phyloP scores from a whole-genome alignment of 2,113 vertebrate species.

The Potamarius usumacintae region DNA sequence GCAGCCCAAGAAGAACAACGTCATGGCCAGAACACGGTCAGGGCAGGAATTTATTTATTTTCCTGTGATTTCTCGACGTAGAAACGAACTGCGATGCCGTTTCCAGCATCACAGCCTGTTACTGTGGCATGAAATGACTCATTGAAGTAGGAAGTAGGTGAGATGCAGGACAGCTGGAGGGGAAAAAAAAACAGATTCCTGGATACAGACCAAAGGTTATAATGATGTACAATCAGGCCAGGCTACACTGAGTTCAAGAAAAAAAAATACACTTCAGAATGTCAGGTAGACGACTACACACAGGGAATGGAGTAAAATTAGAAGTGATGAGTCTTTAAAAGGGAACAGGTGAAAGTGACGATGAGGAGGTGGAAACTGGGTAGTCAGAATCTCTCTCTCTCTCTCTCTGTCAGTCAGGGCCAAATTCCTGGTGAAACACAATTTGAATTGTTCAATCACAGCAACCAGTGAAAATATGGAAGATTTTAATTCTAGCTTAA shows the following conservation, averaged over 20 bases:
- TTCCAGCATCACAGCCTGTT: not conserved
- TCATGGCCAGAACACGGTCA: conserved; percentile 98
- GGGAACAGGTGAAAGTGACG: not conserved
- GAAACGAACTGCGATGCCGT: not conserved
- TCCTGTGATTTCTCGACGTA: not conserved
- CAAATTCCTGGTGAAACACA: too few relatives aligned
- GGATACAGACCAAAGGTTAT: not conserved
- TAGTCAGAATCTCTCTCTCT: not conserved
- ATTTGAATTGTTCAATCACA: too few relatives aligned
- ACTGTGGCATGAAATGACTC: not conserved
- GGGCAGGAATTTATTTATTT: not conserved
- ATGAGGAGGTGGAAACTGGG: not conserved
- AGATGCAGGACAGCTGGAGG: not conserved
- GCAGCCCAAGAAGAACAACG: conserved; percentile 98
- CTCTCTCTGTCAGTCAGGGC: too few relatives aligned
- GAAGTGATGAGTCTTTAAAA: not conserved
- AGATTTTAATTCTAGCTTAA: too few relatives aligned
- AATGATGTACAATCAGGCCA: not conserved
- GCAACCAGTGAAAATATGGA: too few relatives aligned
- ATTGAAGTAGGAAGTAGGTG: not conserved
- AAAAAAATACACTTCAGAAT: not conserved
- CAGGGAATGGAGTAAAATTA: not conserved
- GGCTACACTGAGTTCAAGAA: not conserved
- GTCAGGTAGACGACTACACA: not conserved
- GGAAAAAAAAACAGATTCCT: not conserved